A percentile compares a stretch with the other conserved stretches of the same genome.
These are phyloP conservation scores for Glaucopsyche alexis DNA, from an alignment of 2,888 invertebrate genomes.

Conservation along the genomic window DNA sequence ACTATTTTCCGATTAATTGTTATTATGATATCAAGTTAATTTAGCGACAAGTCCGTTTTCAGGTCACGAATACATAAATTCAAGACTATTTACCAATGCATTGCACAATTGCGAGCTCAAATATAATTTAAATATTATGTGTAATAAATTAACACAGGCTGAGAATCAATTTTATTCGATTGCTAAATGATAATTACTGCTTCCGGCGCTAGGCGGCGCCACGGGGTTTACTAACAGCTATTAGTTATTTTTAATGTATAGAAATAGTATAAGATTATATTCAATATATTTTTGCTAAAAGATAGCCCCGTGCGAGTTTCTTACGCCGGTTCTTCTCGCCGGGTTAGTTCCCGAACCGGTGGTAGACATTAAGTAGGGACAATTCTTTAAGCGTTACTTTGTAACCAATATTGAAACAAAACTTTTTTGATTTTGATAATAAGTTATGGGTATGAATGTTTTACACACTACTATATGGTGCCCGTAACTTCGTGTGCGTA, in stretches of 20 bases:
- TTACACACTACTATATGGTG: too few relatives aligned
- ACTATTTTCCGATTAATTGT: background rate
- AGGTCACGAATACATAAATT: conserved; percentile 15
- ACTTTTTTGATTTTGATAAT: too few relatives aligned
- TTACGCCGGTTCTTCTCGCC: too few relatives aligned
- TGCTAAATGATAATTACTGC: conserved; percentile 17
- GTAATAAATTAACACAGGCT: conserved; percentile 17
- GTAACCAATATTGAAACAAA: too few relatives aligned
- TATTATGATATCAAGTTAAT: background rate
- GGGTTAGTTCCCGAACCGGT: too few relatives aligned
- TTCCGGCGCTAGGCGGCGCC: conserved; percentile 16
- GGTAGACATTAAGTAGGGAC: too few relatives aligned
- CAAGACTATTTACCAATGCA: conserved; percentile 4
- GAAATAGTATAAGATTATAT: background rate
- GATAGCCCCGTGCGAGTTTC: too few relatives aligned
- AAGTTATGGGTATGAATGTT: too few relatives aligned
- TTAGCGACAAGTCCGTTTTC: background rate
- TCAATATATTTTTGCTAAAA: too few relatives aligned
- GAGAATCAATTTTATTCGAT: conserved; percentile 20
- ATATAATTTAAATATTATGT: conserved; percentile 9
- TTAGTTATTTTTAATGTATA: conserved; percentile 8
- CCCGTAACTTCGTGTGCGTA: too few relatives aligned
- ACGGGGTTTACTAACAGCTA: background rate
- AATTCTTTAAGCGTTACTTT: too few relatives aligned
- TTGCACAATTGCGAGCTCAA: conserved; percentile 19